A percentile compares a stretch with the other conserved stretches of the same genome.
These are phyloP conservation scores for Stegodyphus dumicola DNA, from an alignment of 1,140 invertebrate genomes.

Conservation along the genomic window DNA sequence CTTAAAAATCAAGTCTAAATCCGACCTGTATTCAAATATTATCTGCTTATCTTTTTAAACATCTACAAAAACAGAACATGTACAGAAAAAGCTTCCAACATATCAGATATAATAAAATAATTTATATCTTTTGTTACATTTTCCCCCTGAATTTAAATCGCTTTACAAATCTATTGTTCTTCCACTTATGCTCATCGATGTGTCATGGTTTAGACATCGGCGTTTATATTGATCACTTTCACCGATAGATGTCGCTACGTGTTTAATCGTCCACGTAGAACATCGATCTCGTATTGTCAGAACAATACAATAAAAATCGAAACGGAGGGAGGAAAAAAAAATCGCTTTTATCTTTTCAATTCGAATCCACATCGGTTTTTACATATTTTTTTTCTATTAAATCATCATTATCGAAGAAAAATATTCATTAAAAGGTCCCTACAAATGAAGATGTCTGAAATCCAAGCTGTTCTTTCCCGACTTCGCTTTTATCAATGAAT, in stretches of 20 bases:
- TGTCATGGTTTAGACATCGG: neutral
- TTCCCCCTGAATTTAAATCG: too few relatives aligned
- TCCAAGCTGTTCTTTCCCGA: slow-evolving; percentile 49
- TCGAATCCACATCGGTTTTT: slow-evolving; percentile 59
- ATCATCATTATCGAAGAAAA: slow-evolving; percentile 56
- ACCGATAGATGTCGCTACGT: slow-evolving; percentile 54
- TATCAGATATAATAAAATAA: too few relatives aligned
- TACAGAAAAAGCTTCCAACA: too few relatives aligned
- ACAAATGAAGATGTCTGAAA: slow-evolving; percentile 52
- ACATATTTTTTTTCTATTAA: slow-evolving; percentile 17
- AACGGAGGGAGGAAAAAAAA: slow-evolving; percentile 29
- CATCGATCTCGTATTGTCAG: slow-evolving; percentile 31
- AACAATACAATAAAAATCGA: slow-evolving; percentile 61
- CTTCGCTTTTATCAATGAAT: slow-evolving; percentile 56
- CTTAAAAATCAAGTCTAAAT: too few relatives aligned
- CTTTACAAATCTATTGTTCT: slow-evolving; percentile 24
- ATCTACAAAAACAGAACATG: too few relatives aligned
- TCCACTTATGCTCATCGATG: slow-evolving; percentile 51
- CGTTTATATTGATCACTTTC: slow-evolving; percentile 35
- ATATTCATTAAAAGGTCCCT: slow-evolving; percentile 47
- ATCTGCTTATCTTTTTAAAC: too few relatives aligned
- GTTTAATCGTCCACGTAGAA: slow-evolving; percentile 14
- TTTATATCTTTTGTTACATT: too few relatives aligned
- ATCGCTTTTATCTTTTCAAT: slow-evolving; percentile 50
- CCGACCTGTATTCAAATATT: too few relatives aligned